Evolutionary conservation across 1,140 invertebrate species (phyloP), one percentile per base, ranked within the genome.

Genomic region (Latrodectus geometricus): DNA sequence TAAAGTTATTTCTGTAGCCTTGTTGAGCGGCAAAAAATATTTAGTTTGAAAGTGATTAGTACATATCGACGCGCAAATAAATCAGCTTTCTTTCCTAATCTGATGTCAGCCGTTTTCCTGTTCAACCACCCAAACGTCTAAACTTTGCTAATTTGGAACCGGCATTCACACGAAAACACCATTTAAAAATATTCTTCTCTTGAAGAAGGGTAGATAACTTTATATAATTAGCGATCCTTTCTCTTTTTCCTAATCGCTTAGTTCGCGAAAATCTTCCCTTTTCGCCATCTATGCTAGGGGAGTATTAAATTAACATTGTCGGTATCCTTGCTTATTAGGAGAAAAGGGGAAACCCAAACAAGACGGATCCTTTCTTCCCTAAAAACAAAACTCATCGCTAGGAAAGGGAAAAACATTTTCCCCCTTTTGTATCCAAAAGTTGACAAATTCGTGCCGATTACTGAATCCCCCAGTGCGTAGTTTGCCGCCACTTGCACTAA

Each of bases 221-320:
- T 61, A 61, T 61, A 61, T 61, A 61, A 61, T 61, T 61, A 61
- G 54, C 54, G 54, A 61, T 35, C 35, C 54, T 61, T 61, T 61
- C 17, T 61, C 17, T 61, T 61, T 17, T 61, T 61, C 54, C 8
- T 61, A 61, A 61, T 61, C 54, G 54, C 54, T 61, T 61, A 61
- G 17, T 61, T 61, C 35, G 35, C 35, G 2, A 11, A 61, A 61
- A 61, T 61, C 54, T 17, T 61, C 54, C 17, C 17, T 61, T 61
- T 35, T 35, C 35, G 35, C 35, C 35, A 35, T 35, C 54, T 8
- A 11, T 14, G 54, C 17, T 61, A 14, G 11, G 54, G 54, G 54
- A 80, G 80, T 65, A 74, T 83, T 83, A 83, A 83, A 83, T 83
- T 83, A 74, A 83, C 80, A 83, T 73, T 83, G 80, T 83, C 69